phyloP scores from a whole-genome alignment of 1,140 invertebrate species.

The Anagrus nilaparvatae region DNA sequence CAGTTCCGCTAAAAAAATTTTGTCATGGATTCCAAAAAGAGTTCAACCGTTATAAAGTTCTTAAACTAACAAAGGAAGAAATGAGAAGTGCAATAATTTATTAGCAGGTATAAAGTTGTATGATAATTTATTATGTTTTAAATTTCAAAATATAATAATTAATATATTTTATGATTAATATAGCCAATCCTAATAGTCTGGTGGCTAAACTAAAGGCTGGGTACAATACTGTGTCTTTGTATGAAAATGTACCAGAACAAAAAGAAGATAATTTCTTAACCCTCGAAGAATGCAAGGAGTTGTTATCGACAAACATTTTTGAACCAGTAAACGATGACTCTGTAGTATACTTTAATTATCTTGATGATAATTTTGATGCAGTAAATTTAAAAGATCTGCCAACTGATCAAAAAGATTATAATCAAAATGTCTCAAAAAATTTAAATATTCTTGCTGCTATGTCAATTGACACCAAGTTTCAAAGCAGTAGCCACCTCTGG shows the following conservation, averaged over 20 bases:
- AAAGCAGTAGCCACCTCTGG: no score
- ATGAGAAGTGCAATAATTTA: not conserved
- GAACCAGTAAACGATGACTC: no score
- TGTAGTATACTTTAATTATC: not conserved
- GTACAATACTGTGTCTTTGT: not conserved
- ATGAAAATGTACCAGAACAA: not conserved
- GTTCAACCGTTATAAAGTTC: not conserved
- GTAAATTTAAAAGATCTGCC: not conserved
- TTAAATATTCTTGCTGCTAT: no score
- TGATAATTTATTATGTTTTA: not conserved
- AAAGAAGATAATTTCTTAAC: not conserved
- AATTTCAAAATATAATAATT: not conserved
- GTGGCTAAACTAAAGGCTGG: not conserved
- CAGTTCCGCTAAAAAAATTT: slow-evolving; percentile 3
- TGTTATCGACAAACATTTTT: not conserved
- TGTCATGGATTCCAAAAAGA: slow-evolving; percentile 5
- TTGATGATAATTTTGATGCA: not conserved
- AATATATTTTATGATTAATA: no score
- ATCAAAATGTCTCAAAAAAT: not conserved
- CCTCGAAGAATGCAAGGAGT: not conserved
- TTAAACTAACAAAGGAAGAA: not conserved
- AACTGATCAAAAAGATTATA: not conserved
- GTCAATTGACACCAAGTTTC: no score
- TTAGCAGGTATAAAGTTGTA: not conserved
- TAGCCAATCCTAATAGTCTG: not conserved